Evolutionary conservation across 2,797 vertebrate genomes (phyloP).

Genomic region (Eulemur mongoz): DNA sequence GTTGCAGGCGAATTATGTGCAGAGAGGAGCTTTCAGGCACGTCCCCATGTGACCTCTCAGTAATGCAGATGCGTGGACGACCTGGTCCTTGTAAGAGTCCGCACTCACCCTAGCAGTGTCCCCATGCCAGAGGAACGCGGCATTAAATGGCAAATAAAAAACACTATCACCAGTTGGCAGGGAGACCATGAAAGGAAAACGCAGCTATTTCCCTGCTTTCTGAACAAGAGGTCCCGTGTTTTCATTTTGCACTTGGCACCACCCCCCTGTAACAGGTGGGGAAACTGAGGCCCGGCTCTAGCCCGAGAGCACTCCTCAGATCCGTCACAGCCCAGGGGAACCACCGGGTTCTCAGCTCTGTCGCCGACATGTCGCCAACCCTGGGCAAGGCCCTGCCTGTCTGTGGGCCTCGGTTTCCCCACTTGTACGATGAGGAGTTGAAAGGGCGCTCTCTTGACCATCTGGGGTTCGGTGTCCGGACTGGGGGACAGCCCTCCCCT

Average conservation of each 20-base stretch:
- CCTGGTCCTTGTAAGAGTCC: not conserved
- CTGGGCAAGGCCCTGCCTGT: not conserved
- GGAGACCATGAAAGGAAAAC: not conserved
- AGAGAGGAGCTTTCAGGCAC: not conserved
- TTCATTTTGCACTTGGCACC: not conserved
- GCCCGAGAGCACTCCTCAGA: not conserved
- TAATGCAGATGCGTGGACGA: rapidly evolving
- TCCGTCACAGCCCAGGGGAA: not conserved
- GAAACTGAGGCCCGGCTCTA: not conserved
- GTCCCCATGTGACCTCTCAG: not conserved
- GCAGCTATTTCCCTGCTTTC: not conserved
- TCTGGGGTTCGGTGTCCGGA: not conserved
- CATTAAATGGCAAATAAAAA: not conserved
- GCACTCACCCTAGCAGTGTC: too few species aligned
- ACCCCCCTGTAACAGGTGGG: not conserved
- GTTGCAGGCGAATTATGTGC: not conserved
- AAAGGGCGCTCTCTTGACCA: not conserved
- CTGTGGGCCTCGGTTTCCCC: not conserved
- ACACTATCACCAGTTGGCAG: not conserved
- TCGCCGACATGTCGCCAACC: not conserved
- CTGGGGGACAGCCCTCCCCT: not conserved
- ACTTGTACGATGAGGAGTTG: not conserved
- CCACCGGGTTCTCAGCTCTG: not conserved
- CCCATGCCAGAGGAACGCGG: rapidly evolving
- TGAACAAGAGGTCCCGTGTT: not conserved